phyloP scores from a whole-genome alignment of 2,888 invertebrate genomes.

The Empis livida region DNA sequence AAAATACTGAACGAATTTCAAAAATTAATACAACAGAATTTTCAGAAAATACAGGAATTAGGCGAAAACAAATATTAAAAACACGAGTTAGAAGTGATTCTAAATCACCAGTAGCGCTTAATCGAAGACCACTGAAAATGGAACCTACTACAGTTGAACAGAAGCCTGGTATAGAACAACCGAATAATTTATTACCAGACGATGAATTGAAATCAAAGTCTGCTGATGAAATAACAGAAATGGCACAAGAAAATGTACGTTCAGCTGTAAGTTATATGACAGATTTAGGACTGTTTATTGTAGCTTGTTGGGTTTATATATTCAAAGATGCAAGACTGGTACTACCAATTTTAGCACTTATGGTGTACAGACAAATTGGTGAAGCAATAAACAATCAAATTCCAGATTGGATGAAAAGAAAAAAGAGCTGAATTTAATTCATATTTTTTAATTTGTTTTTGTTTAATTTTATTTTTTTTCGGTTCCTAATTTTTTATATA shows the following conservation, averaged over 20 bases:
- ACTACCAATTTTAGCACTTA: slow-evolving; percentile 61
- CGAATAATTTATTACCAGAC: neutral
- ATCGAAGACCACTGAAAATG: slow-evolving; percentile 10
- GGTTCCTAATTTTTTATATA: neutral
- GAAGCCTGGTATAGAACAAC: neutral
- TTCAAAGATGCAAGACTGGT: slow-evolving; percentile 68
- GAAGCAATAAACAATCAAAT: slow-evolving; percentile 47
- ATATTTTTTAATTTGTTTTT: neutral
- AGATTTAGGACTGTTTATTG: slow-evolving; percentile 57
- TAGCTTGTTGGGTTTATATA: slow-evolving; percentile 70
- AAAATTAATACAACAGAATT: neutral
- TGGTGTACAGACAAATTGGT: slow-evolving; percentile 64
- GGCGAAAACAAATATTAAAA: slow-evolving; percentile 13
- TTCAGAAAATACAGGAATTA: neutral
- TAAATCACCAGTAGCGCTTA: slow-evolving; percentile 17
- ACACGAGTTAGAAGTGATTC: slow-evolving; percentile 15
- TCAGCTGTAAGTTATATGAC: slow-evolving; percentile 58
- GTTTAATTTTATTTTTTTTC: too few species aligned
- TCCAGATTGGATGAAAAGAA: slow-evolving; percentile 43
- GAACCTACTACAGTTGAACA: neutral
- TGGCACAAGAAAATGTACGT: slow-evolving; percentile 54
- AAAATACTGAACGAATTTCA: slow-evolving; percentile 11
- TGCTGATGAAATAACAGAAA: slow-evolving; percentile 42
- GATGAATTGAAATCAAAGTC: slow-evolving; percentile 10
- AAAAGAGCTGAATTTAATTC: slow-evolving; percentile 18